phyloP scores from a whole-genome alignment of 92 coral and sea anemone genomes.

The Epizoanthus ramosus region DNA sequence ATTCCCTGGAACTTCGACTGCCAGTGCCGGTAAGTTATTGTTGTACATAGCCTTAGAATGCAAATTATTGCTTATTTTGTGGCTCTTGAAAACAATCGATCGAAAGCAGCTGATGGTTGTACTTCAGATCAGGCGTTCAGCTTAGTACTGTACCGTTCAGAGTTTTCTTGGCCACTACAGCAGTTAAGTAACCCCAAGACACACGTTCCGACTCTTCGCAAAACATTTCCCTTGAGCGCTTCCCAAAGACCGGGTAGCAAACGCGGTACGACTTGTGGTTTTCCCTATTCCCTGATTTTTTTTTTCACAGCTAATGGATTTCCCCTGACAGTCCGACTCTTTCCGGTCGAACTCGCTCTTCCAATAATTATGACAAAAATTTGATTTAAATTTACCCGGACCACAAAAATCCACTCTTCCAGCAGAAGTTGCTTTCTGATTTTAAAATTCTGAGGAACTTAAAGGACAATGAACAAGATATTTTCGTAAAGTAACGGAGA shows the following conservation, averaged over 20 bases:
- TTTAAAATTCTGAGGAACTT: background rate
- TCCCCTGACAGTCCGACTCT: constrained; percentile 22
- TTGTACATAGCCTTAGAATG: too few relatives aligned
- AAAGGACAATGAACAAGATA: background rate
- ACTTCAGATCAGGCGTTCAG: background rate
- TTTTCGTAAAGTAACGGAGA: background rate
- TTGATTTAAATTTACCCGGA: background rate
- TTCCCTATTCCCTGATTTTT: constrained; percentile 1
- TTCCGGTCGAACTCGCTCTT: constrained; percentile 37
- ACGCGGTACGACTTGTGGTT: background rate
- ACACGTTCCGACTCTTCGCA: background rate
- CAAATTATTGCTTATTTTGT: constrained; percentile 12
- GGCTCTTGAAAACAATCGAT: constrained; percentile 11
- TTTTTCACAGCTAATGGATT: constrained; percentile 11
- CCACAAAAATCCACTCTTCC: background rate
- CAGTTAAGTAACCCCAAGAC: background rate
- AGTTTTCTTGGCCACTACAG: background rate
- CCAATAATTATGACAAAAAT: background rate
- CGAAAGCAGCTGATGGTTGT: constrained; percentile 1
- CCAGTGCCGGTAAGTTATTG: constrained; percentile 19
- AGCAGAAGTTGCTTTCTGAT: background rate
- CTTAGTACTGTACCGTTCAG: background rate
- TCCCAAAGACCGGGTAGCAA: background rate
- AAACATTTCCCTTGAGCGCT: background rate
- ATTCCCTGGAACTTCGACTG: constrained; percentile 49